A percentile compares a stretch with the other conserved stretches of the same genome.
Conservation (phyloP, 2,113 vertebrate species). For the Tenebrosternarchus preto region DNA sequence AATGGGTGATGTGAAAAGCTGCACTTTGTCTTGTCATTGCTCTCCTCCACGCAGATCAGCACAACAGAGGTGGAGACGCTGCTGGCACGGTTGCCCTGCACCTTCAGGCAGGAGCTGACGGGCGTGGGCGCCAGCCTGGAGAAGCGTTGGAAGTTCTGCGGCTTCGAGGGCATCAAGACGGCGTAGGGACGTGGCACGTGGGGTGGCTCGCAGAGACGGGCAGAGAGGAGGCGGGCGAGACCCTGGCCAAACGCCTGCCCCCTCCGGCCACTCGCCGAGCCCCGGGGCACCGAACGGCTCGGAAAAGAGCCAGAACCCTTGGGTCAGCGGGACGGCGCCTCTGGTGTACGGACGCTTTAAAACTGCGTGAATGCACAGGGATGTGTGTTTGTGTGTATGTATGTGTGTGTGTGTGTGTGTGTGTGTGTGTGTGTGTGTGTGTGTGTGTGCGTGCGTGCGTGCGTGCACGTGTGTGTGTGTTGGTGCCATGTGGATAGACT, state of each 20-base stretch:
- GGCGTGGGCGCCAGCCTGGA: slow-evolving; percentile 95
- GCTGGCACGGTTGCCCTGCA: slow-evolving; percentile 86
- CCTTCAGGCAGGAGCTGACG: slow-evolving; percentile 90
- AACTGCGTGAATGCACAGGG: slow-evolving; percentile 30
- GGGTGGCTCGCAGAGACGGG: background rate
- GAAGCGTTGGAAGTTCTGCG: slow-evolving; percentile 96
- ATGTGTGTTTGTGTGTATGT: slow-evolving; percentile 31
- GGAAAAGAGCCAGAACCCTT: no score
- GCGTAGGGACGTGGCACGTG: slow-evolving; percentile 68
- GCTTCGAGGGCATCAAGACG: slow-evolving; percentile 90
- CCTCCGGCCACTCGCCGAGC: background rate
- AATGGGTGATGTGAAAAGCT: background rate
- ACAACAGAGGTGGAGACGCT: slow-evolving; percentile 88
- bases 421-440: slow-evolving; percentile 24
- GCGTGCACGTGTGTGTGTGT: slow-evolving; percentile 25
- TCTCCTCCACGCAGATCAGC: slow-evolving; percentile 78
- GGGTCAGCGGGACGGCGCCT: slow-evolving; percentile 2
- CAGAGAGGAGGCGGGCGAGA: no score
- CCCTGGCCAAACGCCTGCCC: slow-evolving; percentile 12
- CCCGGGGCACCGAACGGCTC: background rate
- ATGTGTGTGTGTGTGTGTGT: slow-evolving; percentile 33
- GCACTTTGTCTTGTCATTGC: background rate
- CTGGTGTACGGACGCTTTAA: slow-evolving; percentile 26
- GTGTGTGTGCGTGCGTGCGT: background rate
- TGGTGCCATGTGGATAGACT: slow-evolving; percentile 44